A percentile compares a stretch with the other conserved stretches of the same genome.
Conservation (phyloP, 2,113 vertebrate species). For the Chaetodon auriga region DNA sequence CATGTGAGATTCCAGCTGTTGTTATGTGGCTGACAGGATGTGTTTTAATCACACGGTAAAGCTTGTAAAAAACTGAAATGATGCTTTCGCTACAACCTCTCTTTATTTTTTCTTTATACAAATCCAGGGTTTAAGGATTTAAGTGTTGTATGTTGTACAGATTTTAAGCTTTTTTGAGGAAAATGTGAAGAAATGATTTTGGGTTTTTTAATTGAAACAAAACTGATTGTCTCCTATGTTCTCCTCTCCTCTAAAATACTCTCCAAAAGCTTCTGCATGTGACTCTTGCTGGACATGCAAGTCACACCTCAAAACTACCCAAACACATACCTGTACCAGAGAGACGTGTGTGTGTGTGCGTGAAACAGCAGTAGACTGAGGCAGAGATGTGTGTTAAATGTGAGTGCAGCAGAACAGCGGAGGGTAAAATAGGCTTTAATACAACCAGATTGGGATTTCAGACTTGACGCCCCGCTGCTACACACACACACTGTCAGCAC, state of each 20-base stretch:
- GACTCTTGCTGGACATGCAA: too few species aligned
- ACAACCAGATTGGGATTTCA: slow-evolving; percentile 71
- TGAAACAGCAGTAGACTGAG: neutral
- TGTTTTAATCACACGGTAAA: slow-evolving; percentile 1
- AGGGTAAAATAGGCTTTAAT: slow-evolving; percentile 57
- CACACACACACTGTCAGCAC: slow-evolving; percentile 66
- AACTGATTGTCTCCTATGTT: neutral
- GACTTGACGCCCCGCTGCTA: slow-evolving; percentile 60
- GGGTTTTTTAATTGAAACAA: too few species aligned
- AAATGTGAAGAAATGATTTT: too few species aligned
- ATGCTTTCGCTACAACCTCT: neutral
- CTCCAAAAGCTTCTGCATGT: neutral
- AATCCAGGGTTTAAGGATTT: too few species aligned
- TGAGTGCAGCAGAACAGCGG: slow-evolving; percentile 46
- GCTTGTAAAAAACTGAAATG: neutral
- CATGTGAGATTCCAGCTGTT: neutral
- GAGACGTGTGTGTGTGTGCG: neutral
- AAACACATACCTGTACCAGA: neutral
- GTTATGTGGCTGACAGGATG: neutral
- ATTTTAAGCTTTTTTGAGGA: neutral
- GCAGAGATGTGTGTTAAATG: slow-evolving; percentile 34
- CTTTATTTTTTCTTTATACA: neutral
- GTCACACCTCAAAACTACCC: neutral
- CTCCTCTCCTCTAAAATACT: neutral
- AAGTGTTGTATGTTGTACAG: neutral